Percentiles rank a stretch among this genome's conserved stretches.
phyloP scores from a whole-genome alignment of 1,140 invertebrate genomes.

The Cydia pomonella region DNA sequence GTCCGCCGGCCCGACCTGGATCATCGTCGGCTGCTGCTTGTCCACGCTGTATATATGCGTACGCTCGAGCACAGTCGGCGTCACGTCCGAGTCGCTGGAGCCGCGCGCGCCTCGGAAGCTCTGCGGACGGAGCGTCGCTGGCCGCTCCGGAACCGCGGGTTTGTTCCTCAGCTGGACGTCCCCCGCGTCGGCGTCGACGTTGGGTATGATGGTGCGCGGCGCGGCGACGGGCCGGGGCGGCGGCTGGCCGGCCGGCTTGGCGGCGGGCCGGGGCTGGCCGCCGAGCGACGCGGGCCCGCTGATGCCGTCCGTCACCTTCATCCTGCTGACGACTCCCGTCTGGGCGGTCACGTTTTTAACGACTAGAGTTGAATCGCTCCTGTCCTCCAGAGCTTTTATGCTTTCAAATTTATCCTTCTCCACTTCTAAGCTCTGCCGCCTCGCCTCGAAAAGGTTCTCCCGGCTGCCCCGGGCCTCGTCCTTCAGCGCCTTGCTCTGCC shows the following conservation, averaged over 20 bases:
- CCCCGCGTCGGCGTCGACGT: slow-evolving; percentile 42
- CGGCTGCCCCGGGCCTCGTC: slow-evolving; percentile 68
- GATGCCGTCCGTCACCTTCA: slow-evolving; percentile 56
- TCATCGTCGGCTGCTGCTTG: slow-evolving; percentile 86
- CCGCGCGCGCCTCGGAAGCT: slow-evolving; percentile 76
- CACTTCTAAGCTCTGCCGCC: slow-evolving; percentile 74
- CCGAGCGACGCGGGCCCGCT: slow-evolving; percentile 58
- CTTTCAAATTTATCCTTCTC: slow-evolving; percentile 68
- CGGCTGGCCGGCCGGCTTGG: slow-evolving; percentile 52
- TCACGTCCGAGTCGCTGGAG: slow-evolving; percentile 54
- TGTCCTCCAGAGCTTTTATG: slow-evolving; percentile 47
- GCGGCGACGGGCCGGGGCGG: slow-evolving; percentile 79
- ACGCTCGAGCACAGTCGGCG: slow-evolving; percentile 82
- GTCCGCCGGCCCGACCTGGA: slow-evolving; percentile 76
- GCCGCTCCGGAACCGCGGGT: slow-evolving; percentile 87
- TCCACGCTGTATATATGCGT: slow-evolving; percentile 86
- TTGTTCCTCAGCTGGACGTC: slow-evolving; percentile 80
- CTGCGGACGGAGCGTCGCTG: slow-evolving; percentile 84
- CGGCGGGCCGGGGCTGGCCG: slow-evolving; percentile 37
- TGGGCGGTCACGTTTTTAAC: slow-evolving; percentile 67
- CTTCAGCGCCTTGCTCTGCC: slow-evolving; percentile 68
- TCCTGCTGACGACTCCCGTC: slow-evolving; percentile 58
- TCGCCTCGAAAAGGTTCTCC: slow-evolving; percentile 68
- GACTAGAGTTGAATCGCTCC: slow-evolving; percentile 56
- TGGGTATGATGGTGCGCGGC: slow-evolving; percentile 77